Base-by-base conservation (phyloP, 2,888 invertebrate genomes). In the Cryptus viduatorius region DNA sequence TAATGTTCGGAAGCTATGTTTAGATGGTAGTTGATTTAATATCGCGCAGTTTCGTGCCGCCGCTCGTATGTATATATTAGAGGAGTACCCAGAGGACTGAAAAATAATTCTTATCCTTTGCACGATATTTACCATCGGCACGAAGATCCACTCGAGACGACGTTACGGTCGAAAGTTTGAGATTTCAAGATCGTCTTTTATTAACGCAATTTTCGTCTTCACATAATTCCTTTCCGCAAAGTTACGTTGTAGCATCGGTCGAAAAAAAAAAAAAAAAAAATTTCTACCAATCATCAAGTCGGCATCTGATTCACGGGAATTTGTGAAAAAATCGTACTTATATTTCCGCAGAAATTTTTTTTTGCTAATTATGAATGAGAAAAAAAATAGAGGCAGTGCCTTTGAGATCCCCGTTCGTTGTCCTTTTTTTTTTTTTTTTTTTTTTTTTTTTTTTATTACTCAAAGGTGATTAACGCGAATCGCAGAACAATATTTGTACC, bases 371-470 rank as follows among this genome's bases (percentile, higher is more conserved):
- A 44, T 44, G 53, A 78, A 61, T 64, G 46, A 59, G 56, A 73
- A 42, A 46, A 42, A 71, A 61, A 73, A 86, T 86, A 64, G 73
- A 85, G 88, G 89, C 89, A 87, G 89, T 89, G 89, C 88, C 89
- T 90, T 89, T 86, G 69, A 37, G 67, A 82, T 75, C 82, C 79
- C 50, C 86, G 56, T 73, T 68, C 46, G 19, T 24, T 77, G 68
- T 68, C 14, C 76, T 24, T 1, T 24, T 24, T 24, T 69, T 75
- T 48, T 42, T 53, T 77, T 83, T 81, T 65, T 31, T 86, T 87
- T 79, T 12, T 31, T 77, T 64, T 68, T 77, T 73, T 75, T n/a
- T n/a, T n/a, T n/a, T n/a, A n/a, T n/a, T 46, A 84, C 78, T 84
- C 81, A 72, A 81, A 85, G 84, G 83, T 80, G 44, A 68, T 68